Percentiles rank a stretch among this genome's conserved stretches.
Conservation (phyloP, 2,113 vertebrate genomes). For the Probosciger aterrimus region DNA sequence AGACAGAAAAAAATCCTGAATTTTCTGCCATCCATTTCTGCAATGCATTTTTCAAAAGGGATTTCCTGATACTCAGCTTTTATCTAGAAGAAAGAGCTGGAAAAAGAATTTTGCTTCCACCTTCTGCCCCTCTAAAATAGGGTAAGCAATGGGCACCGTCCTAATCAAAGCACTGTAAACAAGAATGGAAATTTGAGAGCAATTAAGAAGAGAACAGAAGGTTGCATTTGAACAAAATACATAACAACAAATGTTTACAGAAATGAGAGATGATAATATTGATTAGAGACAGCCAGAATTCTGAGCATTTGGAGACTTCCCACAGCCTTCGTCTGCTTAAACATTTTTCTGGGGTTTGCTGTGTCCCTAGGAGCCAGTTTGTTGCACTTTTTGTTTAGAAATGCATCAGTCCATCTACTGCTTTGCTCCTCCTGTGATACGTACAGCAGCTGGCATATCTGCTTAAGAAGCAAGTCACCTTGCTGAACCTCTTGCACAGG, state of each 20-base stretch:
- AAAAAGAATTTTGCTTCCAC: background rate
- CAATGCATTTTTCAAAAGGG: background rate
- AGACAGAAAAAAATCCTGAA: background rate
- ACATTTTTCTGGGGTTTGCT: background rate
- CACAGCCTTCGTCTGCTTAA: background rate
- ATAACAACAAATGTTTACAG: background rate
- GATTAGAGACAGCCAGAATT: constrained; percentile 1
- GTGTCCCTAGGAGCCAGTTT: background rate
- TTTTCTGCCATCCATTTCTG: background rate
- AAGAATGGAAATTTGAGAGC: background rate
- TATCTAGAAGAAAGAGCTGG: background rate
- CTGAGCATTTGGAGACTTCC: background rate
- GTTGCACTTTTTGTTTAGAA: background rate
- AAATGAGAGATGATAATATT: background rate
- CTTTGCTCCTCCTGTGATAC: background rate
- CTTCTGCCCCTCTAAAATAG: background rate
- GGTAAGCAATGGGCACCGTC: background rate
- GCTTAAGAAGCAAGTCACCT: background rate
- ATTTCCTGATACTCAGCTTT: background rate
- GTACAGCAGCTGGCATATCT: background rate
- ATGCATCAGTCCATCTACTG: background rate
- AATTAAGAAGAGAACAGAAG: background rate
- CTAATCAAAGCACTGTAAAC: background rate
- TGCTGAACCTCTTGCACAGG: background rate
- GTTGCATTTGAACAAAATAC: background rate